Evolutionary conservation across 2,888 invertebrate species (phyloP).

Genomic region (Harmothoe impar): DNA sequence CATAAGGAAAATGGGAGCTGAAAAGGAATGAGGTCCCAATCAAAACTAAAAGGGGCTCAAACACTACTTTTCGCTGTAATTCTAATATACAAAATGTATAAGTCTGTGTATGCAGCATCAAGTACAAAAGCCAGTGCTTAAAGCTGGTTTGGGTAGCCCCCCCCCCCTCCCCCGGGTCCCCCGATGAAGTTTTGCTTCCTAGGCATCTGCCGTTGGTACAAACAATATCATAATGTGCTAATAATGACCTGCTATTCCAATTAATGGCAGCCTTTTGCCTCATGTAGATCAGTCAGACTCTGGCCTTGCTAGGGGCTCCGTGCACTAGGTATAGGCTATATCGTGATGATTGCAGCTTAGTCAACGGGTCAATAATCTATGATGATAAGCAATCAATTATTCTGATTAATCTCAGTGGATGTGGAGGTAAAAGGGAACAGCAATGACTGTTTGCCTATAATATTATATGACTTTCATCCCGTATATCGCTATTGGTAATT

Average conservation of each 20-base stretch:
- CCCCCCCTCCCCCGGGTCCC: background rate
- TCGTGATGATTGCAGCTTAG: no score
- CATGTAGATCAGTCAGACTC: no score
- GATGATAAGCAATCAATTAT: slow-evolving; percentile 35
- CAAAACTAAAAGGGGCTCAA: no score
- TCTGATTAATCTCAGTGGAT: slow-evolving; percentile 24
- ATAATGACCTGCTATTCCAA: background rate
- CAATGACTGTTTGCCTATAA: background rate
- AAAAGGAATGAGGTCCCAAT: background rate
- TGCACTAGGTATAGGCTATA: no score
- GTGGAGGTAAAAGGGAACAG: background rate
- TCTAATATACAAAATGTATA: background rate
- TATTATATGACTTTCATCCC: background rate
- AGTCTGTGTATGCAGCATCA: background rate
- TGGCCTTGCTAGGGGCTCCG: no score
- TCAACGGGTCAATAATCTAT: background rate
- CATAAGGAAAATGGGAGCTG: no score
- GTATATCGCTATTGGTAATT: background rate
- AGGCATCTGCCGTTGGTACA: background rate
- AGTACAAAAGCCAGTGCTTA: background rate
- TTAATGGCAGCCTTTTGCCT: no score
- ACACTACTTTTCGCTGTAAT: no score
- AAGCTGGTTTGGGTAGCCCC: background rate
- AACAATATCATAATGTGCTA: slow-evolving; percentile 10
- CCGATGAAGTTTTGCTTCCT: no score